A percentile compares a stretch with the other conserved stretches of the same genome.
Evolutionary conservation across 2,797 vertebrate species (phyloP).

Genomic region (Mycteria americana): DNA sequence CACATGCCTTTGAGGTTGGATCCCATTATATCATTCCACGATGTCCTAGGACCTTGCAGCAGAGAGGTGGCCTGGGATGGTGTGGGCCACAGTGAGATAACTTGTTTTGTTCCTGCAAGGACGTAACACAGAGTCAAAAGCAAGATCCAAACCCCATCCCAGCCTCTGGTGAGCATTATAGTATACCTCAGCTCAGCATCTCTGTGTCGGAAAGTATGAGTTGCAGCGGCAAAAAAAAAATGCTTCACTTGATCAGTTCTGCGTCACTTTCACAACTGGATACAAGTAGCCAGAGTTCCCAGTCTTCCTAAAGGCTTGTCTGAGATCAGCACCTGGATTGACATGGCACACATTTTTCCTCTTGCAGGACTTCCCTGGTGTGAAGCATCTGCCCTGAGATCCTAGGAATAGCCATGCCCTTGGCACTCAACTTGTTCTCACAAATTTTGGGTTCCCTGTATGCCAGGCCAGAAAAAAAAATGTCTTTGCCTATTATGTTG

Average conservation of each 20-base stretch:
- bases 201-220: not conserved
- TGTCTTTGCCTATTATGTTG: not conserved
- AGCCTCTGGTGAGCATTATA: not conserved
- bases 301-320: not conserved
- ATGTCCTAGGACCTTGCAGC: not conserved
- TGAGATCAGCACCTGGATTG: not conserved
- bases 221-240: not conserved
- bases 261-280: rapidly evolving
- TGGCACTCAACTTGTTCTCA: rapidly evolving
- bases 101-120: not conserved
- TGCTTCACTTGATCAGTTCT: not conserved
- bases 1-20: not conserved
- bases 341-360: not conserved
- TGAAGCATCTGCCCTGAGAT: not conserved
- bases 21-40: not conserved
- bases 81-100: not conserved
- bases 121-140: not conserved
- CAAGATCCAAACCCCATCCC: not conserved
- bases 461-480: not conserved
- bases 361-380: not conserved
- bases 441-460: not conserved
- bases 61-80: not conserved
- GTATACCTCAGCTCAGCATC: not conserved
- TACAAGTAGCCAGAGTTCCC: not conserved
- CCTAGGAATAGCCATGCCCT: not conserved